Base-by-base conservation (phyloP, 2,113 vertebrate species). In the Coptodon rendalli region DNA sequence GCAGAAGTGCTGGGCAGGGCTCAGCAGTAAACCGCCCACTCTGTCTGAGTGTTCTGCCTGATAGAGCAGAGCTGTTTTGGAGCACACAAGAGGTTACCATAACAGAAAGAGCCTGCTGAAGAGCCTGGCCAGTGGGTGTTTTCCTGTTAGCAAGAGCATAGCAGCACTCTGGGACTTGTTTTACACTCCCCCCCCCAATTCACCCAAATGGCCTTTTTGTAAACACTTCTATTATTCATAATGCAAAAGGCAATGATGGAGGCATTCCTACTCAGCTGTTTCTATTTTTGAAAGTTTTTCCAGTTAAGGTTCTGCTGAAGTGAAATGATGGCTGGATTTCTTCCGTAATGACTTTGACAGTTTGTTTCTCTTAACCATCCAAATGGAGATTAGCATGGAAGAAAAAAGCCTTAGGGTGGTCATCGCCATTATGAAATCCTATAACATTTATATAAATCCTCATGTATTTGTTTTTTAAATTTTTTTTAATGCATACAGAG, bases 61-160 rank as follows among this genome's bases (percentile, higher is more conserved):
- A 90, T 94, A 78, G 89, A 93, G 89, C 84, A 34, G 81, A 78
- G 38, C 86, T 95, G 95, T 96, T 95, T 91, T 92, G 92, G 81
- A 95, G 88, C 86, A 79, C 85, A 82, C 63, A 83, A 66, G 93
- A 94, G 88, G 93, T 95, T 93, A 92, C 94, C 93, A 95, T 94
- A 95, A 96, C 95, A 96, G 81, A 93, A 83, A 80, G 66, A 52
- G 84, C 50, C 86, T 61, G 86, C 71, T 57, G 83, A 86, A 76
- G 84, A 86, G 90, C 54, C 80, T 61, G 80, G 76, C 7, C 52
- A 43, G 87, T 82, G 71, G 80, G 80, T 89, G 78, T 91, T 91
- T 94, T 92, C 90, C 92, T 94, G 78, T 93, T 88, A 84, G 80
- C 87, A 91, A 93, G 92, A 91, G 90, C 85, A 84, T 52, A 85